phyloP scores from a whole-genome alignment of 2,888 invertebrate genomes.

The Clistopyga incitator region DNA sequence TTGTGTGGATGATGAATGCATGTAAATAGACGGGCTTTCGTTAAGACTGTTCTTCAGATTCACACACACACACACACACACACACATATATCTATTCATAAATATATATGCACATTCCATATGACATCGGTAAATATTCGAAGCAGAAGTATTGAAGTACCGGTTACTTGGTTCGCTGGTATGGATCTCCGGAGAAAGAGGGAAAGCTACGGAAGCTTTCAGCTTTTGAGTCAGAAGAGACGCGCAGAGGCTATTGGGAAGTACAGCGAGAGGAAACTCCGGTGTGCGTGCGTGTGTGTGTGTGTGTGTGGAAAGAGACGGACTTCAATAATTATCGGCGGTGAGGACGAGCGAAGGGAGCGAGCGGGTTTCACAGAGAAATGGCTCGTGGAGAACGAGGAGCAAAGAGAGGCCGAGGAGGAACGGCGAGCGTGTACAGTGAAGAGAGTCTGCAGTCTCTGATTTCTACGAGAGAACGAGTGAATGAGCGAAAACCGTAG shows the following conservation, averaged over 20 bases:
- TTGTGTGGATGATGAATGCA: neutral
- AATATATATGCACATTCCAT: neutral
- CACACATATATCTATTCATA: neutral
- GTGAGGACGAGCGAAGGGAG: conserved; percentile 39
- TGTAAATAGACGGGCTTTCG: neutral
- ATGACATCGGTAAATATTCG: conserved; percentile 3
- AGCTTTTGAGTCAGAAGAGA: conserved; percentile 47
- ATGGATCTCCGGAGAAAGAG: conserved; percentile 39
- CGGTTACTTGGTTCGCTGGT: neutral
- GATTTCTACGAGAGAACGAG: conserved; percentile 35
- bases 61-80: neutral
- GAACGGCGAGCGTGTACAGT: conserved; percentile 40
- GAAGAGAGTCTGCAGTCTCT: conserved; percentile 49
- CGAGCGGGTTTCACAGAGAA: conserved; percentile 19
- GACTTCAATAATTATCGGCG: conserved; percentile 81
- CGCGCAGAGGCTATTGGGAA: conserved; percentile 35
- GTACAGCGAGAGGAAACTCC: conserved; percentile 42
- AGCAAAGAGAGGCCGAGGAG: conserved; percentile 64
- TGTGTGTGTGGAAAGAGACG: too few species aligned
- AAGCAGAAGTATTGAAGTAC: conserved; percentile 15
- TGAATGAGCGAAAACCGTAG: conserved; percentile 38
- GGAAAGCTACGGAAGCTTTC: conserved; percentile 53
- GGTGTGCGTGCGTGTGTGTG: conserved; percentile 22
- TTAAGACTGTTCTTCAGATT: conserved; percentile 4
- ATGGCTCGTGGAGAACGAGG: conserved; percentile 38